Base-by-base conservation (phyloP, 2,888 invertebrate species). In the Amiota mariae region DNA sequence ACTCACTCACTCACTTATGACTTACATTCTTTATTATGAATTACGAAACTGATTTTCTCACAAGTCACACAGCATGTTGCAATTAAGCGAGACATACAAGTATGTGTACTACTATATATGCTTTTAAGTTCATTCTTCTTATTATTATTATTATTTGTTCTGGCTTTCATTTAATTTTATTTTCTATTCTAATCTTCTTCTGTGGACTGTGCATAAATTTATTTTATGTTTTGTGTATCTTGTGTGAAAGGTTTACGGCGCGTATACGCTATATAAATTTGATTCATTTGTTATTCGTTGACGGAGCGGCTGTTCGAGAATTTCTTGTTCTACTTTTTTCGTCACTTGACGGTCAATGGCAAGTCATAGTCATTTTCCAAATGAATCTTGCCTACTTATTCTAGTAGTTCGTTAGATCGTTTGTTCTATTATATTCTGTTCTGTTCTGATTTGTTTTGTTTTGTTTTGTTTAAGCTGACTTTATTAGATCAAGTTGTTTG, bases 401-500 rank as follows among this genome's bases (percentile, higher is more conserved):
- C 4, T 36, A 36, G 36, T 63, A 63, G 46, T 63, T 63, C n/a
- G 63, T 36, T 15, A 63, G 13, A 46, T 46, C 9, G 46, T 46
- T 63, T 63, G 63, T 46, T 63, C n/a, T 63, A 36, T 11, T 24
- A 1, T 24, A 3, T 24, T 24, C 36, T 36, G 36, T 36, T 36
- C 36, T 36, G 36, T 36, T 36, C 36, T 36, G 36, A 4, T 36
- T 6, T 36, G 36, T 4, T 36, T 36, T 2, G 36, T 6, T 36
- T 36, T 36, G 36, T 36, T 36, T 36, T 36, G 36, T 36, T 36
- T 36, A 36, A 36, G 36, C 36, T 36, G 36, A 36, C 4, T 24
- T 63, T 63, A 83, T 84, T 84, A 85, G 85, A 79, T 82, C 83
- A 78, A 78, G 80, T 85, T 84, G 82, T 80, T 20, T 85, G 79